Percentiles rank a stretch among this genome's conserved stretches.
Conservation (phyloP, 2,888 invertebrate genomes). For the Ceramica pisi region DNA sequence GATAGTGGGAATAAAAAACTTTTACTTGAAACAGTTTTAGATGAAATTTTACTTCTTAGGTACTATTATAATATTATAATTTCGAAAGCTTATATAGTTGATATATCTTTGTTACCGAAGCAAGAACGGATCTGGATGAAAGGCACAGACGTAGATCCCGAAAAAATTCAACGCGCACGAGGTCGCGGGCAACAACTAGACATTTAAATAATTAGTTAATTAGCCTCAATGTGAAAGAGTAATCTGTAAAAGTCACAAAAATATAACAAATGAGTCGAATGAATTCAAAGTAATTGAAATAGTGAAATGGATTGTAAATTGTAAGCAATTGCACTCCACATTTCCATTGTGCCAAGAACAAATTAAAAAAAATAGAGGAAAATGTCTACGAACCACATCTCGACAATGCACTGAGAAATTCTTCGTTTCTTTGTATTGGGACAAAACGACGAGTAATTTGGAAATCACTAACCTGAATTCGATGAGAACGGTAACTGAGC, state of each 20-base stretch:
- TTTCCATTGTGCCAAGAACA: constrained; percentile 36
- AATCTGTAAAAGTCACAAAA: constrained; percentile 17
- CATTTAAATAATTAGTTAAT: neutral
- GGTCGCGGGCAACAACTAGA: no score
- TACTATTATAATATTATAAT: no score
- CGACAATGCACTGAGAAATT: constrained; percentile 13
- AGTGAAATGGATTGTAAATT: constrained; percentile 33
- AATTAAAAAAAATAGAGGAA: constrained; percentile 33
- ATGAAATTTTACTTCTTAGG: neutral
- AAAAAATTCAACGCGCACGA: no score
- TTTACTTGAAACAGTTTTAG: constrained; percentile 7
- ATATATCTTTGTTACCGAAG: no score
- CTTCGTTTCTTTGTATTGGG: constrained; percentile 14
- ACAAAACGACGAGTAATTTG: constrained; percentile 35
- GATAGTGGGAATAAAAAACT: neutral
- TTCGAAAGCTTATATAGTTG: no score
- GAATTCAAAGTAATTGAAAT: constrained; percentile 27
- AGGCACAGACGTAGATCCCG: no score
- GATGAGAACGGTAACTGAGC: constrained; percentile 14
- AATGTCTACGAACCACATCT: constrained; percentile 18
- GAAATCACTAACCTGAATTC: constrained; percentile 46
- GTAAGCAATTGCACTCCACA: constrained; percentile 31
- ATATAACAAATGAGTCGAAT: constrained; percentile 9
- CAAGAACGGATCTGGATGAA: no score
- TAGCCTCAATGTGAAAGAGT: constrained; percentile 1